A percentile compares a stretch with the other conserved stretches of the same genome.
Conservation (phyloP, 1,140 invertebrate genomes). For the Gyrodactylus bullatarudis region DNA sequence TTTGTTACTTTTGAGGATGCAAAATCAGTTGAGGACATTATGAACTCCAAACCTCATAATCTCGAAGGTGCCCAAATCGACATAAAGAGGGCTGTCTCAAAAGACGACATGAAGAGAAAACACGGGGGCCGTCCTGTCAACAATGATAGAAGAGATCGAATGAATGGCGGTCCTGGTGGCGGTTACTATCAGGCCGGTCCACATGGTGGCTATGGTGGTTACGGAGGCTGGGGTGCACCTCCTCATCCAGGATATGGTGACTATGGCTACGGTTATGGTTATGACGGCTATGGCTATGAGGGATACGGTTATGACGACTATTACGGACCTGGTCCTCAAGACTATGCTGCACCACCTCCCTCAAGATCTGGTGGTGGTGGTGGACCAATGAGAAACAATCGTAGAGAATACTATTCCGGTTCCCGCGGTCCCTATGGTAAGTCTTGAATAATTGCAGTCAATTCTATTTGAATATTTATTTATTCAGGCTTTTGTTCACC, state of each 20-base stretch:
- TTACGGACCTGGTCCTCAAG: background rate
- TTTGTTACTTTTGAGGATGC: slow-evolving; percentile 16
- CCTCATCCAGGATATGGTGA: no score
- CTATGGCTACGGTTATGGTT: background rate
- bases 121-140: background rate
- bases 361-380: background rate
- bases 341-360: no score
- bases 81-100: slow-evolving; percentile 2
- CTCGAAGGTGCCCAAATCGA: background rate
- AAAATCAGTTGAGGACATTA: slow-evolving; percentile 14
- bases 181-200: background rate
- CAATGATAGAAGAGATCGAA: background rate
- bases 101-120: slow-evolving; percentile 5
- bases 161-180: background rate
- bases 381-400: background rate
- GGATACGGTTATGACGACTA: background rate
- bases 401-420: background rate
- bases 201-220: no score
- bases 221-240: background rate
- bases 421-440: background rate
- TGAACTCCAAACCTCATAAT: slow-evolving; percentile 3
- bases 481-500: no score
- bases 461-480: no score
- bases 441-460: no score
- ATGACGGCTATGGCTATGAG: background rate